Percentiles rank a stretch among this genome's conserved stretches.
Evolutionary conservation across 1,140 invertebrate species (phyloP).

Genomic region (Metopolophium dirhodum): DNA sequence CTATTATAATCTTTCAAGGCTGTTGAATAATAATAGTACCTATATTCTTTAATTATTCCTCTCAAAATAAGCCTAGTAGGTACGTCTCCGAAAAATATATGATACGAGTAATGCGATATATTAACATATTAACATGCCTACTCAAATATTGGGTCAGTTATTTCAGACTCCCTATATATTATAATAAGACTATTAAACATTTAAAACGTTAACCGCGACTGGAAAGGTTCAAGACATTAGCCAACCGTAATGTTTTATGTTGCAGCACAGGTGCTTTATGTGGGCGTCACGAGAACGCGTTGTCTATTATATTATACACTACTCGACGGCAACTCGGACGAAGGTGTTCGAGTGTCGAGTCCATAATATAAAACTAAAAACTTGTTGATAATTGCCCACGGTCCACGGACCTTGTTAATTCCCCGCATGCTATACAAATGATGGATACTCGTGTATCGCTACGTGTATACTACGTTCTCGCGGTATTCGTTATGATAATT

Average conservation of each 20-base stretch:
- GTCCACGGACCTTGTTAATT: constrained; percentile 1
- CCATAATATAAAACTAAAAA: background rate
- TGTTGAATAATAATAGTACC: background rate
- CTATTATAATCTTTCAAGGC: too few species aligned
- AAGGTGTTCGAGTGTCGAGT: background rate
- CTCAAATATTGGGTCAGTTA: background rate
- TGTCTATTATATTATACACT: background rate
- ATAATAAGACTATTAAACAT: background rate
- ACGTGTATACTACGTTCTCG: too few species aligned
- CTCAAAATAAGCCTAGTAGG: background rate
- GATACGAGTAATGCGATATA: too few species aligned
- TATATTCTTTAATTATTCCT: background rate
- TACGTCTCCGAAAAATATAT: background rate
- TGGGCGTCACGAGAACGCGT: background rate
- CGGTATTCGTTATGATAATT: background rate
- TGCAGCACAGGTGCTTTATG: background rate
- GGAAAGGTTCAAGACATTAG: background rate
- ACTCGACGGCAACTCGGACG: background rate
- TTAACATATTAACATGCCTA: background rate
- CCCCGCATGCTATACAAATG: background rate
- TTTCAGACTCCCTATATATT: background rate
- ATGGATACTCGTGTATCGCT: constrained; percentile 2
- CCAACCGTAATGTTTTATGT: background rate
- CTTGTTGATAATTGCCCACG: background rate
- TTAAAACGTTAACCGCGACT: background rate